phyloP scores from a whole-genome alignment of 2,797 vertebrate species.

The Enteromius viviparus region DNA sequence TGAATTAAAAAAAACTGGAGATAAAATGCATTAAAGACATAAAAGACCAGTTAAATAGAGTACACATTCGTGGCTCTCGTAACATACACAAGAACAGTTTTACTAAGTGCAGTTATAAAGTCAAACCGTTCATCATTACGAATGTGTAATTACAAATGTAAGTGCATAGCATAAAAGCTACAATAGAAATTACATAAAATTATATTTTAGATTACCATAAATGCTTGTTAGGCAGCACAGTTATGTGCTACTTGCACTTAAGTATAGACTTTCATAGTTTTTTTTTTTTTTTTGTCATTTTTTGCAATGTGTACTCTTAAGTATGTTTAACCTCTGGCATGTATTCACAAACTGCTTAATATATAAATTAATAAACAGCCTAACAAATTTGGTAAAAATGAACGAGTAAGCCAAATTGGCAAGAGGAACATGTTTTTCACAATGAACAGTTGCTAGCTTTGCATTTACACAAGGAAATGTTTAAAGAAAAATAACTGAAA shows the following conservation, averaged over 20 bases:
- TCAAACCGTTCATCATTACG: not conserved
- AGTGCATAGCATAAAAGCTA: not conserved
- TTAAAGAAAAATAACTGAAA: not conserved
- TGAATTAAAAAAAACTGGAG: not conserved
- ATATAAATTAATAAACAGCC: not conserved
- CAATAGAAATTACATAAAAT: not conserved
- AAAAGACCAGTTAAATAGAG: not conserved
- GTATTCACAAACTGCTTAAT: not conserved
- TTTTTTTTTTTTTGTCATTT: not conserved
- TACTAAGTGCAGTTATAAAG: not conserved
- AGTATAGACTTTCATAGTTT: not conserved
- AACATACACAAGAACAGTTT: not conserved
- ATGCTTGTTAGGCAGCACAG: not conserved
- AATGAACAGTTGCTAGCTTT: constrained; percentile 4
- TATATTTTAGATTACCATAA: not conserved
- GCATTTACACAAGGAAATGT: constrained; percentile 27
- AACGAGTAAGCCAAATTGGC: not conserved
- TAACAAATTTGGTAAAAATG: not conserved
- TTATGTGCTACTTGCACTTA: not conserved
- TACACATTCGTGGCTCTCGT: not conserved
- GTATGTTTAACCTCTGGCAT: not conserved
- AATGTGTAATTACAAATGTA: not conserved
- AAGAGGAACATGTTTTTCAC: constrained; percentile 6
- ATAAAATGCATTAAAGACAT: not conserved
- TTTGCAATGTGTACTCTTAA: not conserved